Percentiles rank a stretch among this genome's conserved stretches.
Conservation (phyloP, 2,888 invertebrate species). For the Acleris literana region DNA sequence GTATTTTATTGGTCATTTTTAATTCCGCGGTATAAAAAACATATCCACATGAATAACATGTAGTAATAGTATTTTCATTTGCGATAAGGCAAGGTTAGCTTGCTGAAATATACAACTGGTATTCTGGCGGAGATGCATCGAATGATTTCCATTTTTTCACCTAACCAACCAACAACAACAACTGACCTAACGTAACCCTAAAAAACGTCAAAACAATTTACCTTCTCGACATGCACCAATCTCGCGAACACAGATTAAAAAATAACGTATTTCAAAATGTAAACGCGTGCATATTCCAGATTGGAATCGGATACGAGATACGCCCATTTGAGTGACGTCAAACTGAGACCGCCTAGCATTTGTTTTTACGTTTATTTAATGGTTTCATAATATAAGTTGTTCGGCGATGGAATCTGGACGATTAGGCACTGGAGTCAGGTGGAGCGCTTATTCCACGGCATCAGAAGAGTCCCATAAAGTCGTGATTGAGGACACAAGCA, state of each 20-base stretch:
- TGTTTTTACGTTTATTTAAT: conserved; percentile 46
- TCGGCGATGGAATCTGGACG: conserved; percentile 71
- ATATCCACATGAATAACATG: too few species aligned
- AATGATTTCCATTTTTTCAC: conserved; percentile 28
- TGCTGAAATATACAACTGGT: too few species aligned
- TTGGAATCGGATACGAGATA: conserved; percentile 66
- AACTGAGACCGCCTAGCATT: conserved; percentile 44
- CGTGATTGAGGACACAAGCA: conserved; percentile 53
- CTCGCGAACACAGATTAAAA: conserved; percentile 6
- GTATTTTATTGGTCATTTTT: too few species aligned
- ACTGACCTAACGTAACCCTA: too few species aligned
- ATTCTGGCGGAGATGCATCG: too few species aligned
- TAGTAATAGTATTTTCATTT: too few species aligned
- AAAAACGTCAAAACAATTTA: conserved; percentile 57
- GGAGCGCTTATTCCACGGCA: conserved; percentile 60
- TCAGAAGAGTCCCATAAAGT: conserved; percentile 50
- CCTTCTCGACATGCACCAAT: conserved; percentile 13
- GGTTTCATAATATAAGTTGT: conserved; percentile 48
- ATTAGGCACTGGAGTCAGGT: conserved; percentile 59
- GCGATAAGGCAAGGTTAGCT: too few species aligned
- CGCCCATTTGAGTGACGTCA: conserved; percentile 63
- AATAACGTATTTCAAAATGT: conserved; percentile 29
- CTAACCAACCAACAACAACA: too few species aligned
- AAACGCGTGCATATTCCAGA: conserved; percentile 52
- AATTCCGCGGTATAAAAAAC: too few species aligned